phyloP scores from a whole-genome alignment of 2,888 invertebrate genomes.

The Amorpha juglandis region DNA sequence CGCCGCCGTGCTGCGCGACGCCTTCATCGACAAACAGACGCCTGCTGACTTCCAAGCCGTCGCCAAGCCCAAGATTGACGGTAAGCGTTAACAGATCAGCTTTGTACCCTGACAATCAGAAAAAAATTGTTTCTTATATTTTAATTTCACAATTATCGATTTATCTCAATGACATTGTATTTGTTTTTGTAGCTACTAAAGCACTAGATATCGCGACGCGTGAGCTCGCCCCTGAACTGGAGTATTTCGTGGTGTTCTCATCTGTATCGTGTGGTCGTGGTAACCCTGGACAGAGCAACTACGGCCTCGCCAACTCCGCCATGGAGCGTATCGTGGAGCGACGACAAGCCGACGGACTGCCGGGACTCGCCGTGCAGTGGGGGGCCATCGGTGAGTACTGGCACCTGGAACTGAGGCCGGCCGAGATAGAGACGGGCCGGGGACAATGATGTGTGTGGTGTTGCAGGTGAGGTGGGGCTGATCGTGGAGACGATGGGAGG shows the following conservation, averaged over 20 bases:
- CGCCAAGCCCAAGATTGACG: conserved; percentile 93
- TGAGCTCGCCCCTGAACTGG: conserved; percentile 89
- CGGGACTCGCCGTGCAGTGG: conserved; percentile 97
- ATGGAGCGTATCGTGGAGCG: conserved; percentile 98
- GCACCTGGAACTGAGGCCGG: too few relatives aligned
- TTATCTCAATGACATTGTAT: not conserved
- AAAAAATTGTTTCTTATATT: not conserved
- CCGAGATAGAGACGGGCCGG: too few relatives aligned
- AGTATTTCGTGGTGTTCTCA: conserved; percentile 98
- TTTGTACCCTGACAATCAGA: too few relatives aligned
- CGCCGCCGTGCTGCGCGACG: conserved; percentile 96
- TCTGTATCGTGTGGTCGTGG: conserved; percentile 98
- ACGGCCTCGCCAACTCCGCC: conserved; percentile 97
- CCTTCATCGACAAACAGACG: conserved; percentile 93
- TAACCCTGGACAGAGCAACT: conserved; percentile 98
- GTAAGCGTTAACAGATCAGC: conserved; percentile 42
- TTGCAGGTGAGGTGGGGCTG: conserved; percentile 93
- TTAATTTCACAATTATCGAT: not conserved
- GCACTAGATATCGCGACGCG: conserved; percentile 92
- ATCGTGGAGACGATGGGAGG: conserved; percentile 93
- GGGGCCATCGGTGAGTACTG: conserved; percentile 91
- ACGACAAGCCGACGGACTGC: conserved; percentile 92
- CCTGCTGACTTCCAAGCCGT: conserved; percentile 92
- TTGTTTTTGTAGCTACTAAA: conserved; percentile 84
- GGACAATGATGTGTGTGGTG: too few relatives aligned